These are phyloP conservation scores for Drosophila atroscutellata DNA, from an alignment of 2,888 invertebrate species.

Conservation along the genomic window DNA sequence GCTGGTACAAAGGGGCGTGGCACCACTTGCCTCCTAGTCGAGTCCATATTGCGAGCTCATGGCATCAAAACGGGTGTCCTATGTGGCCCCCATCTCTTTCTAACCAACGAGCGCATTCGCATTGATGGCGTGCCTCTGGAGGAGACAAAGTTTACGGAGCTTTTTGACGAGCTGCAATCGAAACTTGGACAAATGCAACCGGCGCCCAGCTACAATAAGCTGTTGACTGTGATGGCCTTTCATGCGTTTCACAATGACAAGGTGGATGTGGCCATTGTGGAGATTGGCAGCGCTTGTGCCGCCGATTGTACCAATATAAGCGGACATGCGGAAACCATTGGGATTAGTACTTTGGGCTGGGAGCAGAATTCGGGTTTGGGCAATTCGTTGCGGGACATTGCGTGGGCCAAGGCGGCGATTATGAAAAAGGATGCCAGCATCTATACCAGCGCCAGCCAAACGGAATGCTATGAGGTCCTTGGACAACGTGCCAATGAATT, in stretches of 20 bases:
- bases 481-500: constrained; percentile 59
- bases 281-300: constrained; percentile 62
- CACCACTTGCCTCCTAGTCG: constrained; percentile 63
- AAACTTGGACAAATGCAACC: constrained; percentile 28
- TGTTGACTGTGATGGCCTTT: constrained; percentile 68
- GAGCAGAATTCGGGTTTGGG: constrained; percentile 59
- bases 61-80: constrained; percentile 62
- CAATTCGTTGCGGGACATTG: constrained; percentile 66
- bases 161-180: constrained; percentile 46
- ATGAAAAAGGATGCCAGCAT: constrained; percentile 64
- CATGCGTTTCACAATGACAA: constrained; percentile 54
- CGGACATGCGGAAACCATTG: constrained; percentile 60
- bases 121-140: constrained; percentile 58
- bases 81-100: constrained; percentile 62
- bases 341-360: constrained; percentile 67
- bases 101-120: constrained; percentile 63
- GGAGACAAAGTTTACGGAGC: constrained; percentile 50
- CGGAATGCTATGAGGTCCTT: constrained; percentile 66
- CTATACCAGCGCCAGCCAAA: constrained; percentile 62
- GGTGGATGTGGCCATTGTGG: constrained; percentile 68
- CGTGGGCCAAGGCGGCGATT: constrained; percentile 72
- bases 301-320: constrained; percentile 65
- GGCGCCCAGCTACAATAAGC: constrained; percentile 56
- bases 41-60: constrained; percentile 54
- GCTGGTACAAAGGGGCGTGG: constrained; percentile 68